Evolutionary conservation across 92 coral and sea anemone species (phyloP).

Genomic region (Palythoa heliodiscus): DNA sequence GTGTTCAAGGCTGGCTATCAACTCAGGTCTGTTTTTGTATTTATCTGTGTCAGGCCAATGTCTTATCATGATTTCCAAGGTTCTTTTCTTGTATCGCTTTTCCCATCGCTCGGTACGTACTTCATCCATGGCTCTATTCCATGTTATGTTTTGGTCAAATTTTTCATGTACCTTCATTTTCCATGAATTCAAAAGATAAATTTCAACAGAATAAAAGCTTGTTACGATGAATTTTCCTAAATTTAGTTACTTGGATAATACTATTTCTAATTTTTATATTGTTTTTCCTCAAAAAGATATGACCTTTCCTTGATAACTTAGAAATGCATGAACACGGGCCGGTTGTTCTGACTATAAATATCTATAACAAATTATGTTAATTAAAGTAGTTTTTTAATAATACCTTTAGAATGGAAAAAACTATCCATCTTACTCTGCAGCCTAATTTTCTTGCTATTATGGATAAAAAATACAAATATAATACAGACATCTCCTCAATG

Average conservation of each 20-base stretch:
- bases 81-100: constrained; percentile 47
- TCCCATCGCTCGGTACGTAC: constrained; percentile 76
- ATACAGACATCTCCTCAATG: too few species aligned
- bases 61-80: constrained; percentile 67
- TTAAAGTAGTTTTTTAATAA: too few species aligned
- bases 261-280: too few species aligned
- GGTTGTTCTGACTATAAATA: too few species aligned
- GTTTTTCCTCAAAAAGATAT: too few species aligned
- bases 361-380: too few species aligned
- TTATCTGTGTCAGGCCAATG: constrained; percentile 68
- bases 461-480: too few species aligned
- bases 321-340: too few species aligned
- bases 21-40: not conserved
- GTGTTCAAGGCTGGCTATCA: not conserved
- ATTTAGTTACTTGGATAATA: not conserved
- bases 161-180: constrained; percentile 75
- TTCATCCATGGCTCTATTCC: constrained; percentile 93
- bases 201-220: not conserved
- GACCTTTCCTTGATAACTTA: too few species aligned
- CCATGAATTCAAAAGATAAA: not conserved
- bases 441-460: too few species aligned
- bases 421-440: too few species aligned
- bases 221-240: not conserved
- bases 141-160: constrained; percentile 59
- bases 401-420: too few species aligned